Evolutionary conservation across 2,888 invertebrate species (phyloP).

Genomic region (Dicyrtoma fusca): DNA sequence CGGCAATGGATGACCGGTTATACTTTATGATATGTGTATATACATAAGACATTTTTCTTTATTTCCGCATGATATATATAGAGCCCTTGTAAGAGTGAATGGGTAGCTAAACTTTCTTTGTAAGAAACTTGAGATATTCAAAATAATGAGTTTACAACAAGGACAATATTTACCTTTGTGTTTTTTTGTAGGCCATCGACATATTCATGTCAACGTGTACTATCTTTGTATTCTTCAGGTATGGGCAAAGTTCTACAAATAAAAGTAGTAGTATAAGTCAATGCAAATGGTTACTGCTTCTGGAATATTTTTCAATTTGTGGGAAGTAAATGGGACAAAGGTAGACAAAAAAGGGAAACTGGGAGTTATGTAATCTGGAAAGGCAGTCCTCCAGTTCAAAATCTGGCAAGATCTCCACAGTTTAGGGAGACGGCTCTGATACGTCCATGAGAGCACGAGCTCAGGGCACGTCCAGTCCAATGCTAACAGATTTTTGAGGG

Average conservation of each 20-base stretch:
- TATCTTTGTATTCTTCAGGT: constrained; percentile 61
- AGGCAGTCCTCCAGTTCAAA: neutral
- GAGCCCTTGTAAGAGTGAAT: neutral
- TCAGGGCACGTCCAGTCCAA: too few species aligned
- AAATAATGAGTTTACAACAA: too few species aligned
- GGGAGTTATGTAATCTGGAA: too few species aligned
- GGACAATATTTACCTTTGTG: too few species aligned
- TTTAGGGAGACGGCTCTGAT: too few species aligned
- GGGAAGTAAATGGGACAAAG: neutral
- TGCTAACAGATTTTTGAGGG: too few species aligned
- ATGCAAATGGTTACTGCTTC: neutral
- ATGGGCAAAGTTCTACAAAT: constrained; percentile 8
- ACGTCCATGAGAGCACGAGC: too few species aligned
- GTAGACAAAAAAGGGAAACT: neutral
- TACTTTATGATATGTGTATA: too few species aligned
- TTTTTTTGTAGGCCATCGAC: constrained; percentile 60
- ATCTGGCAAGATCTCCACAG: too few species aligned
- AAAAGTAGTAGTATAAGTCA: neutral
- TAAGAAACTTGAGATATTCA: neutral
- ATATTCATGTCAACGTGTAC: constrained; percentile 62
- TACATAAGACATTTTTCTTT: too few species aligned
- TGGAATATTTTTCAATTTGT: neutral
- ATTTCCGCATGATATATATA: neutral
- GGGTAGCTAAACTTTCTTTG: neutral
- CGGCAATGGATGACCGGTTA: too few species aligned